A percentile compares a stretch with the other conserved stretches of the same genome.
Conservation (phyloP, 2,797 vertebrate genomes). For the Toxotes lorentzi region DNA sequence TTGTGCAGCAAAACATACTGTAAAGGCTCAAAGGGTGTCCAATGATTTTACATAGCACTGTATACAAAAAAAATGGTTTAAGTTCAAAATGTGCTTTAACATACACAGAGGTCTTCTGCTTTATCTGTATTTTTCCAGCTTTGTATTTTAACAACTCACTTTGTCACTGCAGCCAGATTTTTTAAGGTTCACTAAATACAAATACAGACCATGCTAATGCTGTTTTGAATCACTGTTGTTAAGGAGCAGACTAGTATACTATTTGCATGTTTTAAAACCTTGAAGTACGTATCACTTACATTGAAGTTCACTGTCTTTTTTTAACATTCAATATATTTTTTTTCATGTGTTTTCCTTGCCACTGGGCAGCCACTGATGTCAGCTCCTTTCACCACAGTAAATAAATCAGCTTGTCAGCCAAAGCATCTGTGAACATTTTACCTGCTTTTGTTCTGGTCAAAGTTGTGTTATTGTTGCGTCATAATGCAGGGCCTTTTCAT, state of each 20-base stretch:
- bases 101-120: neutral
- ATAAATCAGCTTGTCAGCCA: neutral
- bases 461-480: neutral
- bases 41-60: conserved; percentile 20
- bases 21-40: conserved; percentile 29
- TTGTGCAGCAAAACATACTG: neutral
- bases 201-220: neutral
- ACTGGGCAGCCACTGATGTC: neutral
- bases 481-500: neutral
- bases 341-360: neutral
- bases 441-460: neutral
- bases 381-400: neutral
- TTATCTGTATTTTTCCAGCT: neutral
- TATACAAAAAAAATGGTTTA: neutral
- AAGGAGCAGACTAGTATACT: neutral
- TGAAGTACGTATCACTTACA: neutral
- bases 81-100: neutral
- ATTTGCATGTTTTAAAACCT: conserved; percentile 26
- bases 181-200: neutral
- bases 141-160: neutral
- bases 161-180: neutral
- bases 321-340: neutral
- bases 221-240: neutral
- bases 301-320: neutral
- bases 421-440: neutral